Evolutionary conservation across 2,888 invertebrate genomes (phyloP).

Genomic region (Mythimna vitellina): DNA sequence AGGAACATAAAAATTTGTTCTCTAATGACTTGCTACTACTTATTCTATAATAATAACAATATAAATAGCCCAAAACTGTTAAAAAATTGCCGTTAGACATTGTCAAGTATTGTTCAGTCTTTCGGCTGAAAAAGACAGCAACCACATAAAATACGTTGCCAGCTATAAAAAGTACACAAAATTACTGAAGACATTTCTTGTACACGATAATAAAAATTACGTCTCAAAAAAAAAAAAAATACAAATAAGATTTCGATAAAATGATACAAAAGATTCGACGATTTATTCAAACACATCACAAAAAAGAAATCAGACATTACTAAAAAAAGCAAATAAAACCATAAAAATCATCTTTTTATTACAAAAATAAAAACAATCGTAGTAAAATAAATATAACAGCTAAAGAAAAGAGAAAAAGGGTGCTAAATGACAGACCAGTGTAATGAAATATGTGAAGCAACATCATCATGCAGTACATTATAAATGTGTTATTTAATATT

Average conservation of each 20-base stretch:
- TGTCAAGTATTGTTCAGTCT: conserved; percentile 45
- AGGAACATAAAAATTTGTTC: rapidly evolving
- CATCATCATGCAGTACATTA: conserved; percentile 61
- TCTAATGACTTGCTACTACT: conserved; percentile 13
- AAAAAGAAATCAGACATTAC: conserved; percentile 31
- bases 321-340: conserved; percentile 21
- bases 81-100: conserved; percentile 47
- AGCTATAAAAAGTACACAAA: conserved; percentile 62
- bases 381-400: conserved; percentile 80
- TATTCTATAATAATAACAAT: conserved; percentile 32
- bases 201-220: conserved; percentile 50
- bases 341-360: conserved; percentile 25
- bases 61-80: conserved; percentile 41
- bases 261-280: background rate
- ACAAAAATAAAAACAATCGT: conserved; percentile 32
- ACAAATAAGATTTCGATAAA: conserved; percentile 20
- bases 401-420: conserved; percentile 74
- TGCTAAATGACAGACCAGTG: conserved; percentile 68
- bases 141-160: conserved; percentile 56
- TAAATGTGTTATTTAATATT: conserved; percentile 20
- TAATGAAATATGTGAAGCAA: conserved; percentile 53
- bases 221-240: conserved; percentile 39
- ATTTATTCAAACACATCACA: background rate
- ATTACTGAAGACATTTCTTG: conserved; percentile 47
- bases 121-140: conserved; percentile 52